A percentile compares a stretch with the other conserved stretches of the same genome.
Conservation (phyloP, 2,797 vertebrate species). For the Gymnothorax reevesii region DNA sequence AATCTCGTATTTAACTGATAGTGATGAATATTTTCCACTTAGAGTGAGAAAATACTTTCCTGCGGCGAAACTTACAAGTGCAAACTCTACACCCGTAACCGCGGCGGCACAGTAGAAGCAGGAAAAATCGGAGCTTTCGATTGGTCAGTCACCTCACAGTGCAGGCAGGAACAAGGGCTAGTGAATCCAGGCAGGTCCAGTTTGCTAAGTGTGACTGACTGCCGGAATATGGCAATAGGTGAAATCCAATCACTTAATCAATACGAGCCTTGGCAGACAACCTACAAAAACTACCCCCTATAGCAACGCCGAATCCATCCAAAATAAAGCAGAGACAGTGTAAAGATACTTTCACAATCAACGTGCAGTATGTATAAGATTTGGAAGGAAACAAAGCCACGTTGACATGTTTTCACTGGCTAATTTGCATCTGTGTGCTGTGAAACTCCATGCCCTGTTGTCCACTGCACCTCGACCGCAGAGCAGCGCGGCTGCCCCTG, state of each 20-base stretch:
- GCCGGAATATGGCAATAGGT: conserved; percentile 48
- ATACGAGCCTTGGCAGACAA: conserved; percentile 19
- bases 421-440: background rate
- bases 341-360: background rate
- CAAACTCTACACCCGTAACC: background rate
- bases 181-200: background rate
- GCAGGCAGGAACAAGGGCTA: background rate
- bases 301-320: background rate
- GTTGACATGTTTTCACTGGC: background rate
- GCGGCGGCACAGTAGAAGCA: background rate
- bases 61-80: background rate
- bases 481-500: conserved; percentile 46
- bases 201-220: conserved; percentile 61
- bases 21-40: background rate
- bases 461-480: conserved; percentile 3
- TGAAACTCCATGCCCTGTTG: background rate
- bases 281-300: background rate
- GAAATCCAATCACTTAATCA: conserved; percentile 63
- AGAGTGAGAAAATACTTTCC: background rate
- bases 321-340: background rate
- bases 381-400: background rate
- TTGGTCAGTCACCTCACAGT: background rate
- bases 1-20: background rate
- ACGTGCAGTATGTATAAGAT: background rate
- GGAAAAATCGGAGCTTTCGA: conserved; percentile 3